A percentile compares a stretch with the other conserved stretches of the same genome.
These are phyloP conservation scores for Belonocnema kinseyi DNA, from an alignment of 1,140 invertebrate genomes.

Conservation along the genomic window DNA sequence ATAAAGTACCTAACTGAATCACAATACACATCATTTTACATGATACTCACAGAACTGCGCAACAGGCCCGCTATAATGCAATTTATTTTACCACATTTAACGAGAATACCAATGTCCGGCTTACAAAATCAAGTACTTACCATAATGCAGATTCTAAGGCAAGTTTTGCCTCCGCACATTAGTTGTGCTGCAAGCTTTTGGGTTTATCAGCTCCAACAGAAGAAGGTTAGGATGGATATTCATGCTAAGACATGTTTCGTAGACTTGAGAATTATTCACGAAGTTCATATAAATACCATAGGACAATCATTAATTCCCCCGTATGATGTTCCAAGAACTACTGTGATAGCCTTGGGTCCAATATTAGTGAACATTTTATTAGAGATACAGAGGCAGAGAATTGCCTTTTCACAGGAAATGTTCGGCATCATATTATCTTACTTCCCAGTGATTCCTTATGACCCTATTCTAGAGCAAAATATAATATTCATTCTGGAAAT, in stretches of 20 bases:
- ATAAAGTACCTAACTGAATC: neutral
- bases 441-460: slow-evolving; percentile 38
- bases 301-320: neutral
- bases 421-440: slow-evolving; percentile 49
- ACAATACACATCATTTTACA: neutral
- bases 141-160: slow-evolving; percentile 25
- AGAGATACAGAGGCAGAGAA: neutral
- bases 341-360: slow-evolving; percentile 32
- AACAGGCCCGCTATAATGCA: neutral
- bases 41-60: neutral
- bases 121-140: neutral
- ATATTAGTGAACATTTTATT: slow-evolving; percentile 35
- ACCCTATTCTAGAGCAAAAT: slow-evolving; percentile 48
- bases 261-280: neutral
- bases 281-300: neutral
- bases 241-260: neutral
- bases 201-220: slow-evolving; percentile 33
- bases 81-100: neutral
- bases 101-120: neutral
- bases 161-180: slow-evolving; percentile 37
- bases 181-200: slow-evolving; percentile 41
- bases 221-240: slow-evolving; percentile 11
- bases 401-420: slow-evolving; percentile 37
- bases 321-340: neutral
- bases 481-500: slow-evolving; percentile 40